Percentiles rank a stretch among this genome's conserved stretches.
Conservation (phyloP, 2,888 invertebrate species). For the Athalia rosae region DNA sequence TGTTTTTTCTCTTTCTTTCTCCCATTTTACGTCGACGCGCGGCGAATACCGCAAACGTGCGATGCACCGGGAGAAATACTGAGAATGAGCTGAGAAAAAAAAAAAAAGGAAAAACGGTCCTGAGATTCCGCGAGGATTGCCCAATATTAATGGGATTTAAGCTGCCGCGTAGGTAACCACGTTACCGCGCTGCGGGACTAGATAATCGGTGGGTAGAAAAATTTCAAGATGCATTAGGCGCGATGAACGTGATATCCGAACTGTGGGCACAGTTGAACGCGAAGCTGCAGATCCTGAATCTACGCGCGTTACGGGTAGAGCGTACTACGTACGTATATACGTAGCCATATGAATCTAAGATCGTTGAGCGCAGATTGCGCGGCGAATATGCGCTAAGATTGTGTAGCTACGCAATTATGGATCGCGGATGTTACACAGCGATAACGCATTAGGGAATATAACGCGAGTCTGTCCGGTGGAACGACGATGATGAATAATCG, state of each 20-base stretch:
- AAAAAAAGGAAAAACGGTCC: too few species aligned
- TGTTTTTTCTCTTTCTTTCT: too few species aligned
- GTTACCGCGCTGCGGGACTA: too few species aligned
- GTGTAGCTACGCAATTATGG: constrained; percentile 33
- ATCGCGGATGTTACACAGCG: constrained; percentile 27
- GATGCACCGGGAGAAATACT: too few species aligned
- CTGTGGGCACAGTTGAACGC: not conserved
- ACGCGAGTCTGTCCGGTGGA: constrained; percentile 35
- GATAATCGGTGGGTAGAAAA: too few species aligned
- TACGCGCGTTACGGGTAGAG: too few species aligned
- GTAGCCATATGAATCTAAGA: constrained; percentile 15
- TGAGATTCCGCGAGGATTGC: too few species aligned
- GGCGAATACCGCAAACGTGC: constrained; percentile 8
- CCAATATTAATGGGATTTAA: too few species aligned
- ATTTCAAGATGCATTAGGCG: too few species aligned
- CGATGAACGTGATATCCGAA: too few species aligned
- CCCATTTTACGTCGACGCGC: not conserved
- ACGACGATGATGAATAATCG: constrained; percentile 43
- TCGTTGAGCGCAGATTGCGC: constrained; percentile 18
- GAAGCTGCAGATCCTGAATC: not conserved
- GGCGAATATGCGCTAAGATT: constrained; percentile 28
- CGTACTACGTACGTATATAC: too few species aligned
- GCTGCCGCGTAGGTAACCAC: too few species aligned
- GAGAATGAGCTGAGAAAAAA: not conserved
- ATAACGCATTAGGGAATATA: constrained; percentile 38